Percentiles rank a stretch among this genome's conserved stretches.
Conservation (phyloP, 2,888 invertebrate species). For the Tricholauxania praeusta region DNA sequence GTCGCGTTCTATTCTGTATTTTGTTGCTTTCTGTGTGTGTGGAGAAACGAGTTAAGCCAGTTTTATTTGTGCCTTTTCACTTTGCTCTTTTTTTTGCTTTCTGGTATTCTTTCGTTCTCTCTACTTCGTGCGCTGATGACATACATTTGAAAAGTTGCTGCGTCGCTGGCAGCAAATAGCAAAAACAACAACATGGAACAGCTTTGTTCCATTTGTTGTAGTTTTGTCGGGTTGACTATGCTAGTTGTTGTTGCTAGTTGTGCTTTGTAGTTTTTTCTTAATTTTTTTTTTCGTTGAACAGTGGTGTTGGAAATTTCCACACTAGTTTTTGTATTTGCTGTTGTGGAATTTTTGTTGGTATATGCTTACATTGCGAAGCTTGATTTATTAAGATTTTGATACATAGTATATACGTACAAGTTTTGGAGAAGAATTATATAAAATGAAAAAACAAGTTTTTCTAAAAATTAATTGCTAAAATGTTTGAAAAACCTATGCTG, state of each 20-base stretch:
- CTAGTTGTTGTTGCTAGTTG: constrained; percentile 10
- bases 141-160: constrained; percentile 20
- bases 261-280: neutral
- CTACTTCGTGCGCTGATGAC: constrained; percentile 20
- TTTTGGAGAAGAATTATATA: too few relatives aligned
- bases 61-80: constrained; percentile 34
- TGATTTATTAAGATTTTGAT: neutral
- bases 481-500: too few relatives aligned
- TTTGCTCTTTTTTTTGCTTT: constrained; percentile 31
- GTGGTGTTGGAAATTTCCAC: constrained; percentile 29
- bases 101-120: neutral
- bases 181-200: neutral
- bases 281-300: neutral
- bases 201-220: neutral
- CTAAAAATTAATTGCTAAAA: too few relatives aligned
- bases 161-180: neutral
- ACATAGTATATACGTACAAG: neutral
- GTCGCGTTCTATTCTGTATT: constrained; percentile 39
- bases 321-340: neutral
- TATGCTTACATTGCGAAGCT: neutral
- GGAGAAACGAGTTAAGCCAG: constrained; percentile 39
- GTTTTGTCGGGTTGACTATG: neutral
- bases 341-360: neutral
- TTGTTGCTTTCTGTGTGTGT: constrained; percentile 11
- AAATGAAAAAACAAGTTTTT: too few relatives aligned